A percentile compares a stretch with the other conserved stretches of the same genome.
Evolutionary conservation across 2,113 vertebrate genomes (phyloP).

Genomic region (Siniperca knerii): DNA sequence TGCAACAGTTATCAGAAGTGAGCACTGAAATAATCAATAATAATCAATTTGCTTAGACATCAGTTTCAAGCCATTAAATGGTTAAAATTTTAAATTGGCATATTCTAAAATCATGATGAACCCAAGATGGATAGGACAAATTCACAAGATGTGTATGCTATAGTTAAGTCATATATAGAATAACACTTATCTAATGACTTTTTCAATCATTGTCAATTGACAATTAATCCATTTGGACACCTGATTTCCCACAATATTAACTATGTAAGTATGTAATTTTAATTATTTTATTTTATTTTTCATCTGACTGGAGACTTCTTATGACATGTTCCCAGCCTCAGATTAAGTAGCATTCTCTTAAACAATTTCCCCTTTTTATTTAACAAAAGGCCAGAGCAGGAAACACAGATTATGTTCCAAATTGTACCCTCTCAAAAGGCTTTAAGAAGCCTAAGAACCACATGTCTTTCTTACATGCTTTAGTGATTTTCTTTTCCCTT

Average conservation of each 20-base stretch:
- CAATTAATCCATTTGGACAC: not conserved
- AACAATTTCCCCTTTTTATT: not conserved
- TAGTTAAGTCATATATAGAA: not conserved
- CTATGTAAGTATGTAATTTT: not conserved
- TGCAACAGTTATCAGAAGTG: not conserved
- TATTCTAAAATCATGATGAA: too few species aligned
- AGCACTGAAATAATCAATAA: not conserved
- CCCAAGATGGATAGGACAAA: not conserved
- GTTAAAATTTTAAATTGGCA: too few species aligned
- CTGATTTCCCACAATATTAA: not conserved
- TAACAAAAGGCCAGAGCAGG: not conserved
- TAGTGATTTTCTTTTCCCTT: conserved; percentile 1
- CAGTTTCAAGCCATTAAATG: not conserved
- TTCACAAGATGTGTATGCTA: not conserved
- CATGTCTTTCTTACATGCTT: not conserved
- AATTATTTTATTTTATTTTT: not conserved
- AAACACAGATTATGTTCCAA: conserved; percentile 21
- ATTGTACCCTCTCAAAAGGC: not conserved
- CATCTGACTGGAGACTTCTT: not conserved
- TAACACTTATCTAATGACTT: not conserved
- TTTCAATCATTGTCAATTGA: not conserved
- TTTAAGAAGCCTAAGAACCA: not conserved
- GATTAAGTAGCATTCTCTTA: not conserved
- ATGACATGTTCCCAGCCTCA: not conserved
- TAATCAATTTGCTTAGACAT: not conserved